Conservation (phyloP, 2,888 invertebrate species). For the Stictocephala bisonia region DNA sequence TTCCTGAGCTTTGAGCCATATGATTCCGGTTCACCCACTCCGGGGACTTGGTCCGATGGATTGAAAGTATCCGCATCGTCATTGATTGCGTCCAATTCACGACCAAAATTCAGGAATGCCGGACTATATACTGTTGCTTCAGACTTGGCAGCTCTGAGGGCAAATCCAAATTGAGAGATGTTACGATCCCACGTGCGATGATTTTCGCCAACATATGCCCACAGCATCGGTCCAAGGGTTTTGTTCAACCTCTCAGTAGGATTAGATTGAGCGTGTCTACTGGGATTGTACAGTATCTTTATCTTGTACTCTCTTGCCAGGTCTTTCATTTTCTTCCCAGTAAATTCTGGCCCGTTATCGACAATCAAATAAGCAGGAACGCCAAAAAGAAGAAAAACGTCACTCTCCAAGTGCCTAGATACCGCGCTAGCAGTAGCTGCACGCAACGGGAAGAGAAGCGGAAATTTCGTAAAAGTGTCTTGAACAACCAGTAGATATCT, state of each 20-base stretch:
- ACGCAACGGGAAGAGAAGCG: slow-evolving; percentile 53
- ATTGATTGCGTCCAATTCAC: too few species aligned
- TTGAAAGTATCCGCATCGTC: neutral
- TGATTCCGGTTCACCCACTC: neutral
- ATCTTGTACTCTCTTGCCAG: slow-evolving; percentile 38
- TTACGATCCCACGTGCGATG: neutral
- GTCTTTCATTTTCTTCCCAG: neutral
- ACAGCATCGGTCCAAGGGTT: neutral
- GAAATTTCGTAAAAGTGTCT: slow-evolving; percentile 59
- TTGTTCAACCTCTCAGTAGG: neutral
- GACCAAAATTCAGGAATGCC: neutral
- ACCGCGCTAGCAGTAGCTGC: slow-evolving; percentile 51
- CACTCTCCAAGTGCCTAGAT: slow-evolving; percentile 6
- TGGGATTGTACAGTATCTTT: slow-evolving; percentile 56
- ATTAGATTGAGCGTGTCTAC: slow-evolving; percentile 14
- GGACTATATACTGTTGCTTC: neutral
- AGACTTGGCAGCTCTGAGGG: too few species aligned
- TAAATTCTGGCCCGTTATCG: slow-evolving; percentile 28
- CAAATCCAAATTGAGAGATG: neutral
- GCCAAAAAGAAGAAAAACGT: slow-evolving; percentile 23
- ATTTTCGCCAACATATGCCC: neutral
- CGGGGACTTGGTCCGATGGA: neutral
- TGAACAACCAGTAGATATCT: slow-evolving; percentile 57
- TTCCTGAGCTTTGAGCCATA: neutral
- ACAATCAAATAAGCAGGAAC: slow-evolving; percentile 4